Evolutionary conservation across 2,888 invertebrate genomes (phyloP).

Genomic region (Drosophila niveifrons): DNA sequence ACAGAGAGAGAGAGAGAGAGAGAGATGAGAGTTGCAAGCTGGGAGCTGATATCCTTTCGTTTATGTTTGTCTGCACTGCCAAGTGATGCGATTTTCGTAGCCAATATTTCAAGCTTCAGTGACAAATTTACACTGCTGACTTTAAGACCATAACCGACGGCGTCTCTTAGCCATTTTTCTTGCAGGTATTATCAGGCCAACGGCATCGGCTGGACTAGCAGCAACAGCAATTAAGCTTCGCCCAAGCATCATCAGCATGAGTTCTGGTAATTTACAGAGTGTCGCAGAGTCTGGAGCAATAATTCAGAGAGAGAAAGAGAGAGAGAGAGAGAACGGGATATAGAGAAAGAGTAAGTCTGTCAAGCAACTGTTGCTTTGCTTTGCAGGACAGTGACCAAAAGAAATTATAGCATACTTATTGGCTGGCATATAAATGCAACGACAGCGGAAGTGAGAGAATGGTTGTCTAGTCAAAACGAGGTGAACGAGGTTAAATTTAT

Average conservation of each 20-base stretch:
- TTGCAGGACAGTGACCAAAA: constrained; percentile 1
- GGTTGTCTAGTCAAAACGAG: constrained; percentile 56
- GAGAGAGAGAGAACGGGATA: too few relatives aligned
- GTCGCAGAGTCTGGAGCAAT: constrained; percentile 62
- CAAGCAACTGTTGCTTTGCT: constrained; percentile 57
- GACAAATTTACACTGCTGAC: constrained; percentile 40
- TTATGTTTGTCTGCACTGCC: constrained; percentile 54
- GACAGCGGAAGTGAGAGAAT: constrained; percentile 51
- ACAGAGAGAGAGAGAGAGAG: background rate
- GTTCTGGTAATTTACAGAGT: constrained; percentile 68
- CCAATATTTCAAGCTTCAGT: constrained; percentile 49
- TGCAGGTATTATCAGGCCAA: constrained; percentile 45
- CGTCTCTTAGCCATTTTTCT: constrained; percentile 30
- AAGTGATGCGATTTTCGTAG: constrained; percentile 47
- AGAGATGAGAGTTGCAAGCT: background rate
- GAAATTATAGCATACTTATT: constrained; percentile 55
- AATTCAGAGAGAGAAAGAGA: constrained; percentile 24
- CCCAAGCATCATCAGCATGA: background rate
- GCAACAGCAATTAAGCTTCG: constrained; percentile 61
- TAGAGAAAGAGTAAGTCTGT: background rate
- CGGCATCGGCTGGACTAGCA: constrained; percentile 59
- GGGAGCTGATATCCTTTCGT: constrained; percentile 11
- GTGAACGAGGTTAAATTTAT: constrained; percentile 69
- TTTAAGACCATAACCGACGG: constrained; percentile 29
- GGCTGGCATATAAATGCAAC: constrained; percentile 37